A percentile compares a stretch with the other conserved stretches of the same genome.
Evolutionary conservation across 1,140 invertebrate genomes (phyloP).

Genomic region (Sarcophaga peregrina): DNA sequence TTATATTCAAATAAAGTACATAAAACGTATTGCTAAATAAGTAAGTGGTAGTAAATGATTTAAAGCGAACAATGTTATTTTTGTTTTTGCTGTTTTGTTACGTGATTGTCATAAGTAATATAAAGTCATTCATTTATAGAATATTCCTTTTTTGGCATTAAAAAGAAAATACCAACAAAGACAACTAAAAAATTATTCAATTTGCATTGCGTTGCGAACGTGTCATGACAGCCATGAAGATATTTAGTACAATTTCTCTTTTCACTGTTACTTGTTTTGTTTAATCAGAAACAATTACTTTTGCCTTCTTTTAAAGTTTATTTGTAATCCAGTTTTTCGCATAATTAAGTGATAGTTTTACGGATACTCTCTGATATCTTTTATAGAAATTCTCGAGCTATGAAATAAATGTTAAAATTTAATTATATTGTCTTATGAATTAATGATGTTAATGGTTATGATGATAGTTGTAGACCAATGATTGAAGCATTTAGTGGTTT

Average conservation of each 20-base stretch:
- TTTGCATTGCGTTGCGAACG: neutral
- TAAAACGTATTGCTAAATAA: neutral
- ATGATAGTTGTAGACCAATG: too few relatives aligned
- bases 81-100: conserved; percentile 3
- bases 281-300: neutral
- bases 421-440: too few relatives aligned
- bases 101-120: conserved; percentile 11
- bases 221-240: neutral
- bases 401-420: too few relatives aligned
- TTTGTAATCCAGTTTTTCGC: neutral
- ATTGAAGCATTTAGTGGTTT: too few relatives aligned
- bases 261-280: conserved; percentile 3
- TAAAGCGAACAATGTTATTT: neutral
- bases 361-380: neutral
- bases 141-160: neutral
- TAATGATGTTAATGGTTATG: too few relatives aligned
- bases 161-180: neutral
- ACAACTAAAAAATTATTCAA: neutral
- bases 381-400: neutral
- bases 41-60: neutral
- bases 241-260: neutral
- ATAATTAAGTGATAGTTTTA: neutral
- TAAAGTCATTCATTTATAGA: neutral
- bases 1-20: neutral
- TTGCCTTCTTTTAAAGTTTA: neutral